These are phyloP conservation scores for Drosophila grimshawi DNA, from an alignment of 1,140 invertebrate species.

Conservation along the genomic window DNA sequence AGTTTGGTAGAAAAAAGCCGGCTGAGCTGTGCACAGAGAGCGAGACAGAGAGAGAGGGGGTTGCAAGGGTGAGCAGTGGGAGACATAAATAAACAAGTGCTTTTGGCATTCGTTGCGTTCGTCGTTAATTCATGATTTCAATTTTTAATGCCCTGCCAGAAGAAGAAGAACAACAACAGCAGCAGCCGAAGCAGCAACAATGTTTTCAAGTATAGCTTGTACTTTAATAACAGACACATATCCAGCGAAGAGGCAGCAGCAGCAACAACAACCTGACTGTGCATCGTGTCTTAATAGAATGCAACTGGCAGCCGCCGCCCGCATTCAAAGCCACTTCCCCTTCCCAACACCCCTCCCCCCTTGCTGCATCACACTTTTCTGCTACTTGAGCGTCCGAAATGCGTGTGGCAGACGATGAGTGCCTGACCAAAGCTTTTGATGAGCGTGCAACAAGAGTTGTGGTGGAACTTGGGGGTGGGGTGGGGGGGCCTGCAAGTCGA, in stretches of 20 bases:
- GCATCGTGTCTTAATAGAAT: conserved; percentile 67
- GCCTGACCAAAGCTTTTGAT: conserved; percentile 15
- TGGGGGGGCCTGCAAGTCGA: background rate
- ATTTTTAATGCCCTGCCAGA: conserved; percentile 78
- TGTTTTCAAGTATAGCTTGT: conserved; percentile 64
- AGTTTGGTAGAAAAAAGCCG: conserved; percentile 56
- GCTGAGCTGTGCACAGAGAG: conserved; percentile 27
- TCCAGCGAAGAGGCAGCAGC: conserved; percentile 28
- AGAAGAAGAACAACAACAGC: conserved; percentile 51
- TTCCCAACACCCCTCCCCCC: background rate
- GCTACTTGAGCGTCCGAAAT: conserved; percentile 63
- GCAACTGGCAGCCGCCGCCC: conserved; percentile 69
- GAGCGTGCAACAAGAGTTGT: too few relatives aligned
- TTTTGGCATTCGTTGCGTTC: conserved; percentile 77
- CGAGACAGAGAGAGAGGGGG: background rate
- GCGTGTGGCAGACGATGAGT: conserved; percentile 64
- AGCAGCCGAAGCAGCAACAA: conserved; percentile 38
- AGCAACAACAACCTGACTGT: conserved; percentile 52
- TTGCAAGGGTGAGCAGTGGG: background rate
- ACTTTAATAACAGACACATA: conserved; percentile 71
- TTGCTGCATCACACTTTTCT: conserved; percentile 42
- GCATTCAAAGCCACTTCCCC: conserved; percentile 47
- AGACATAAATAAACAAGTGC: conserved; percentile 81
- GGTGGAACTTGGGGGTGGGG: background rate
- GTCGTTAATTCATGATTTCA: conserved; percentile 83